Base-by-base conservation (phyloP, 2,113 vertebrate genomes). In the Sclerurus mexicanus region DNA sequence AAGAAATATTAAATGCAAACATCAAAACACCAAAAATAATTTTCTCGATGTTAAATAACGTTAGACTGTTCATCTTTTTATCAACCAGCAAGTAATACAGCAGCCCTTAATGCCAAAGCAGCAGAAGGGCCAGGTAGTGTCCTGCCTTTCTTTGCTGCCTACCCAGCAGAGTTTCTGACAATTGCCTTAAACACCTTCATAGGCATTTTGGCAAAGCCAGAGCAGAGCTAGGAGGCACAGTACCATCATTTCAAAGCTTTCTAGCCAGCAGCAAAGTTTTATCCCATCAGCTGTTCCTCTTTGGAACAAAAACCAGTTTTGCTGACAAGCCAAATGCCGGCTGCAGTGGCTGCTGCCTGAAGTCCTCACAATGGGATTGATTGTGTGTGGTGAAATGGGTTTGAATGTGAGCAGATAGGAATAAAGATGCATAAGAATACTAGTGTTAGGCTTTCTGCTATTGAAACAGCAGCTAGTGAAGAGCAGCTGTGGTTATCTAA, bases 401-500 rank as follows among this genome's bases (percentile, higher is more conserved):
- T 93, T 93, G 82, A 97, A 96, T 90, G 71, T 95, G 96, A 97
- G 90, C 87, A 97, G 97, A 97, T 87, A 93, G 59, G 66, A 97
- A 91, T 60, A 46, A 92, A 91, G 93, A 95, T 66, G 37, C 42
- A 22, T 50, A 91, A 97, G 96, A 97, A 87, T 96, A 97, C 79
- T 77, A 91, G 91, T 87, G 84, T 92, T 97, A 94, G 93, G 84
- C 96, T 97, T 97, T 97, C 89, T 87, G 60, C 71, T 97, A 71
- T 85, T 96, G 90, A 97, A 97, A 97, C 91, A 95, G 89, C 87
- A 97, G 85, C 85, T 81, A 90, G 90, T 68, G 79, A 95, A 88
- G 66, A 97, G 74, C 97, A 98, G 98, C 98, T 98, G 98, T 95
- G 94, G 93, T 96, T 96, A 95, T 97, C 92, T 93, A 82, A 97